Conservation (phyloP, 2,797 vertebrate species). For the Uromys caudimaculatus region DNA sequence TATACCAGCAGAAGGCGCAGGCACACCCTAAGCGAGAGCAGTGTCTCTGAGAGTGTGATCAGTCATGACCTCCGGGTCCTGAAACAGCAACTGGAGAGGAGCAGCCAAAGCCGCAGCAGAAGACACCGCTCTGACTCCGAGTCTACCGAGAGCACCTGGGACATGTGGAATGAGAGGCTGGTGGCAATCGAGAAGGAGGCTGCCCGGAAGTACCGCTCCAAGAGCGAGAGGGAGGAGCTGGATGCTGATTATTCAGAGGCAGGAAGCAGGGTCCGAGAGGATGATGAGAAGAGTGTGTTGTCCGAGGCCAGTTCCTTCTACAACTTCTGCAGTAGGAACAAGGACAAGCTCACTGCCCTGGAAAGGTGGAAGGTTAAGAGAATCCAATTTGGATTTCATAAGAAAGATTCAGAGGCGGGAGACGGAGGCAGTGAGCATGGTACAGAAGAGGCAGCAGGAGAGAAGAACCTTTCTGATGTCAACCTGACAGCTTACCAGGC, state of each 20-base stretch:
- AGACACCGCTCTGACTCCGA: constrained; percentile 85
- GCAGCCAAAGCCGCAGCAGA: constrained; percentile 14
- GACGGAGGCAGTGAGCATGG: constrained; percentile 80
- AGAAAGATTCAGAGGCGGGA: constrained; percentile 91
- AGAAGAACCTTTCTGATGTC: constrained; percentile 88
- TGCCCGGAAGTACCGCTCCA: constrained; percentile 85
- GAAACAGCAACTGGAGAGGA: constrained; percentile 88
- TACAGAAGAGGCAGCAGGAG: constrained; percentile 76
- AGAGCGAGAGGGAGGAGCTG: constrained; percentile 76
- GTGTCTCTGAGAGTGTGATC: constrained; percentile 89
- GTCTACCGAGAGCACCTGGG: constrained; percentile 92
- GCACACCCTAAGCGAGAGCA: constrained; percentile 77
- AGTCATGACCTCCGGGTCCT: constrained; percentile 91
- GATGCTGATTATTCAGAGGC: constrained; percentile 68
- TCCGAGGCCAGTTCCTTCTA: constrained; percentile 95
- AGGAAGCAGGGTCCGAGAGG: constrained; percentile 78
- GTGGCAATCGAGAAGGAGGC: constrained; percentile 94
- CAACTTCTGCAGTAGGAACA: constrained; percentile 96
- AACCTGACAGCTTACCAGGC: constrained; percentile 95
- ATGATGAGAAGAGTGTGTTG: constrained; percentile 92
- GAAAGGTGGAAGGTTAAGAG: constrained; percentile 98
- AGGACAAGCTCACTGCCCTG: constrained; percentile 93
- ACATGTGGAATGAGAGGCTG: constrained; percentile 94
- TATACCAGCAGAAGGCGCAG: constrained; percentile 41
- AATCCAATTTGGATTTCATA: constrained; percentile 98